These are phyloP conservation scores for Neoitamus cyanurus DNA, from an alignment of 2,888 invertebrate species.

Conservation along the genomic window DNA sequence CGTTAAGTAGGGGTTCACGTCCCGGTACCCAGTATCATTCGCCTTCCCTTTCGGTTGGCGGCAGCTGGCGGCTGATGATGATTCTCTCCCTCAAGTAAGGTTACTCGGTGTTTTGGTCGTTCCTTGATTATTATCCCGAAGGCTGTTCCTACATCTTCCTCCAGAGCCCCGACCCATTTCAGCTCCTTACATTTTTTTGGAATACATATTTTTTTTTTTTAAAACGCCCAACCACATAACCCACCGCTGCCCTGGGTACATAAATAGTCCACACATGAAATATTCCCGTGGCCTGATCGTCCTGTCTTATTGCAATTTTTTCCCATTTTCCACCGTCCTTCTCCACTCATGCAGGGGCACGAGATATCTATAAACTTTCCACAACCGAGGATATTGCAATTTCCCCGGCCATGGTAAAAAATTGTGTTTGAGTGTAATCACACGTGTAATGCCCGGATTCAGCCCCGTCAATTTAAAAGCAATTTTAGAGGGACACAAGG, in stretches of 20 bases:
- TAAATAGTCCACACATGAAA: slow-evolving; percentile 17
- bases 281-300: slow-evolving; percentile 35
- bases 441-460: slow-evolving; percentile 39
- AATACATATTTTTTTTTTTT: neutral
- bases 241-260: slow-evolving; percentile 9
- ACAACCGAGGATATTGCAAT: slow-evolving; percentile 20
- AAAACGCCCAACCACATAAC: neutral
- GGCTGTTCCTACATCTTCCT: slow-evolving; percentile 33
- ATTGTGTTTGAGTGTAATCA: slow-evolving; percentile 42
- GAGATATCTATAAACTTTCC: slow-evolving; percentile 35
- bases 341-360: neutral
- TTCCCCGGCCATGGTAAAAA: neutral
- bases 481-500: slow-evolving; percentile 46
- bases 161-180: neutral
- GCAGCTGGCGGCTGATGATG: slow-evolving; percentile 60
- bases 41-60: slow-evolving; percentile 51
- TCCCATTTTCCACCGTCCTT: neutral
- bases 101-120: slow-evolving; percentile 33
- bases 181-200: neutral
- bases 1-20: slow-evolving; percentile 37
- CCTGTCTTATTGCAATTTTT: slow-evolving; percentile 35
- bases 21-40: neutral
- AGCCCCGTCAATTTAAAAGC: slow-evolving; percentile 49
- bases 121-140: slow-evolving; percentile 45
- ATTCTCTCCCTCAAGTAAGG: slow-evolving; percentile 52